Percentiles rank a stretch among this genome's conserved stretches.
phyloP scores from a whole-genome alignment of 1,140 invertebrate species.

The Eurosta solidaginis region DNA sequence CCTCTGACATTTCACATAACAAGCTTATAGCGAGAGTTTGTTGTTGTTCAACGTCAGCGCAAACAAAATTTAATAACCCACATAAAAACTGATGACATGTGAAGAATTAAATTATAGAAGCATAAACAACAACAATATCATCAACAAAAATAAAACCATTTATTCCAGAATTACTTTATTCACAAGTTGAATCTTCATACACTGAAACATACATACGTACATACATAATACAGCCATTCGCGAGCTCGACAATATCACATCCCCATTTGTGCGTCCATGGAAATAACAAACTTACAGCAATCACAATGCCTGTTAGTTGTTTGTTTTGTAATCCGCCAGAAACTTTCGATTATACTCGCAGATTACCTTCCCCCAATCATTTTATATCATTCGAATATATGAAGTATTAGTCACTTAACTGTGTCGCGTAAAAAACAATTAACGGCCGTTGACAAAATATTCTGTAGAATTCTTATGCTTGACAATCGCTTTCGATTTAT shows the following conservation, averaged over 20 bases:
- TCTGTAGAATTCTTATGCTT: background rate
- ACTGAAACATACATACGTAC: no score
- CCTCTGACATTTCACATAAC: background rate
- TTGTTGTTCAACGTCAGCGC: background rate
- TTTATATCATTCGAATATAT: background rate
- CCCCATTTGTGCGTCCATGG: background rate
- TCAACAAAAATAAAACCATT: background rate
- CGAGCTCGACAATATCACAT: background rate
- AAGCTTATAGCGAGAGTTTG: background rate
- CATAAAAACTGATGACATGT: slow-evolving; percentile 27
- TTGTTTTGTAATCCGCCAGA: background rate
- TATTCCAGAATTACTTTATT: background rate
- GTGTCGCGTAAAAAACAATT: background rate
- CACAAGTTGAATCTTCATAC: background rate
- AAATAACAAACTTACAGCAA: background rate
- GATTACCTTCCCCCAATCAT: no score
- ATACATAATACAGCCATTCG: background rate
- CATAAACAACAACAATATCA: slow-evolving; percentile 9
- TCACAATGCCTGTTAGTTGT: background rate
- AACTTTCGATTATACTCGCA: no score
- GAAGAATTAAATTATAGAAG: slow-evolving; percentile 25
- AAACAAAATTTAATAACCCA: slow-evolving; percentile 25
- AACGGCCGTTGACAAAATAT: background rate
- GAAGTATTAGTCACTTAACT: background rate
- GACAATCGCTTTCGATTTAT: background rate